Evolutionary conservation across 2,888 invertebrate genomes (phyloP), one percentile per base, ranked within the genome.

Genomic region (Matsumyia berberina): DNA sequence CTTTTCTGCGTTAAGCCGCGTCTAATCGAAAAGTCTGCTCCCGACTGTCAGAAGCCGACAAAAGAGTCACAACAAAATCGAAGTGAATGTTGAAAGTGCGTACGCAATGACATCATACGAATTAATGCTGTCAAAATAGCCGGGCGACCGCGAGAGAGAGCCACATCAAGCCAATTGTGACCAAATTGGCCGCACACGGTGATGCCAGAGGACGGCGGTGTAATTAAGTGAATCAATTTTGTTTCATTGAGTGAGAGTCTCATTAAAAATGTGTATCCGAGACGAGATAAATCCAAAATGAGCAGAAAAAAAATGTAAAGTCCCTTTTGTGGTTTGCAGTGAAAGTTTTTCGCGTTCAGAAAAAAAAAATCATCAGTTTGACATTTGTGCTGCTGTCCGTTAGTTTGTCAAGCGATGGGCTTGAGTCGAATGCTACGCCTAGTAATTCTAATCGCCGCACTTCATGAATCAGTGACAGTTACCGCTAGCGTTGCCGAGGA

Each of bases 361-460:
- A 12, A 1, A 1, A 39, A 46, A 17, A 15, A 19, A 29, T 9
- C 74, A 70, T 53, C 62, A 64, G 49, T 72, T 72, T 70, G 70
- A 79, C 64, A 12, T 78, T 72, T 58, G 17, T 42, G 17, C 58
- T 42, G 15, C 49, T 49, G 49, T 15, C n/a, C 31, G 44, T 78
- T 69, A 29, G 62, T 55, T n/a, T 79, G 74, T 80, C 79, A 80
- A 80, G 80, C 85, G 76, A 85, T 85, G 85, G 85, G 85, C 74
- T 80, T 85, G 85, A 70, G 64, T 85, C 80, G 70, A 39, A 53
- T 80, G 31, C 74, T 80, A n/a, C 70, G 51, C 35, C 46, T 85
- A 39, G 70, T 76, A 46, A 70, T 85, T 33, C 53, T 85, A 35
- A 85, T 85, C 62, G 39, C 31, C 39, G 39, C 53, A 24, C 19